A percentile compares a stretch with the other conserved stretches of the same genome.
phyloP scores from a whole-genome alignment of 2,113 vertebrate species.

The Sorex fumeus region DNA sequence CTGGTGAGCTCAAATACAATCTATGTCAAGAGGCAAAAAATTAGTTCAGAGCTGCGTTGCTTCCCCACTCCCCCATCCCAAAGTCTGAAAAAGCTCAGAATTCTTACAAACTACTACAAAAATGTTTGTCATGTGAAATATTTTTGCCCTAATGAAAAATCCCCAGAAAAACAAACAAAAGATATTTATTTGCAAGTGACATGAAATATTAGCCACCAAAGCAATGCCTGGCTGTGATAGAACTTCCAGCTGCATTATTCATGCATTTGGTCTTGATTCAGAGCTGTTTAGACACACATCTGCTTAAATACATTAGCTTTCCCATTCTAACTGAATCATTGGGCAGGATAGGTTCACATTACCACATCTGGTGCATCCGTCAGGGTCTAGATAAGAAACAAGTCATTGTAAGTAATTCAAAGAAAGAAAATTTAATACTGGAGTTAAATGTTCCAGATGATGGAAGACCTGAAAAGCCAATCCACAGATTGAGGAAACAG shows the following conservation, averaged over 20 bases:
- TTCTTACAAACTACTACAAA: slow-evolving; percentile 11
- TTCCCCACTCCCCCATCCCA: neutral
- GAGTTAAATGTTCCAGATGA: neutral
- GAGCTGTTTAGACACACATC: neutral
- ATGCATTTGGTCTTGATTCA: slow-evolving; percentile 44
- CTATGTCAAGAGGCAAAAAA: neutral
- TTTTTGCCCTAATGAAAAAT: slow-evolving; percentile 42
- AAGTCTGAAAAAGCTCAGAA: neutral
- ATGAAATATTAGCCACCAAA: slow-evolving; percentile 2
- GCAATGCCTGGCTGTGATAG: slow-evolving; percentile 8
- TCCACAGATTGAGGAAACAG: neutral
- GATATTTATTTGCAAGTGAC: neutral
- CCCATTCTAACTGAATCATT: slow-evolving; percentile 33
- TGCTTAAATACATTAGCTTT: slow-evolving; percentile 57
- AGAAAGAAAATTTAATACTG: slow-evolving; percentile 19
- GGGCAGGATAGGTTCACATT: slow-evolving; percentile 7
- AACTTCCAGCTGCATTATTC: slow-evolving; percentile 4
- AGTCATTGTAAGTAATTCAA: neutral
- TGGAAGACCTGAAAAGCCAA: neutral
- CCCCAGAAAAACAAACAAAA: slow-evolving; percentile 39
- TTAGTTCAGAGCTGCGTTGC: neutral
- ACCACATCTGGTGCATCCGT: neutral
- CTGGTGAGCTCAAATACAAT: neutral
- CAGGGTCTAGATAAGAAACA: neutral
- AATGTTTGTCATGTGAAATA: neutral